Evolutionary conservation across 2,797 vertebrate species (phyloP).

Genomic region (Coccyzus lansbergi): DNA sequence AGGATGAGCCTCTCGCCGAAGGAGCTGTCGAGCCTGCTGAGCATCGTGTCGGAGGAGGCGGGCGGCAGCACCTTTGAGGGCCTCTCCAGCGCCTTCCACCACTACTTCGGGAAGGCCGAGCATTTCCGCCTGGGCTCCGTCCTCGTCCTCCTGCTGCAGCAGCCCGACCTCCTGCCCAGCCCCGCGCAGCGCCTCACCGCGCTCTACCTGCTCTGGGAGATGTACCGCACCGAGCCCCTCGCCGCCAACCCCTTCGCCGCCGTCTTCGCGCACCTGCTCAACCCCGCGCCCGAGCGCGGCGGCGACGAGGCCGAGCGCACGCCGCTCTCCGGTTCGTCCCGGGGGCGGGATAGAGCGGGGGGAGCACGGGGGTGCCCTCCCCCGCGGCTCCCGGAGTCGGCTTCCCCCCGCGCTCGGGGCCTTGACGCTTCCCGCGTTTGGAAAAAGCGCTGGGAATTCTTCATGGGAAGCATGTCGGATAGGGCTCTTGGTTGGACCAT

Average conservation of each 20-base stretch:
- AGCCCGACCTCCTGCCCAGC: slow-evolving; percentile 93
- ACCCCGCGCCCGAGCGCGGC: slow-evolving; percentile 86
- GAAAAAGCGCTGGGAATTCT: fast-evolving
- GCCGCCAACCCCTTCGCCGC: slow-evolving; percentile 97
- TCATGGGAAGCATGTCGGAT: fast-evolving
- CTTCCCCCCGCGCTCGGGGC: too few relatives aligned
- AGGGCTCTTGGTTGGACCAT: not conserved
- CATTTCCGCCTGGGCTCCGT: slow-evolving; percentile 95
- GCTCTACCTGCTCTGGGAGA: slow-evolving; percentile 98
- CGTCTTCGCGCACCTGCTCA: slow-evolving; percentile 94
- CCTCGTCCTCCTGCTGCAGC: slow-evolving; percentile 94
- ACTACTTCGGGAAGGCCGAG: slow-evolving; percentile 94
- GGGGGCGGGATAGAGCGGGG: fast-evolving
- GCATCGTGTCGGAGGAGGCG: slow-evolving; percentile 96
- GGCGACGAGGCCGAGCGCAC: slow-evolving; percentile 90
- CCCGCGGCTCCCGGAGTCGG: not conserved
- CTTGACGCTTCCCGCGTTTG: not conserved
- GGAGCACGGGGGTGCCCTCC: too few relatives aligned
- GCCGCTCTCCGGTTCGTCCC: slow-evolving; percentile 84
- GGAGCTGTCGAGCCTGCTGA: slow-evolving; percentile 93
- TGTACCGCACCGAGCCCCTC: slow-evolving; percentile 97
- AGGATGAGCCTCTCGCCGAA: slow-evolving; percentile 84
- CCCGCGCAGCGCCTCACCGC: slow-evolving; percentile 95
- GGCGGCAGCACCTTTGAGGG: slow-evolving; percentile 93
- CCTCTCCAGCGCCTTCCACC: slow-evolving; percentile 94